Percentiles rank a stretch among this genome's conserved stretches.
Evolutionary conservation across 2,797 vertebrate genomes (phyloP).

Genomic region (Enteromius mattozi): DNA sequence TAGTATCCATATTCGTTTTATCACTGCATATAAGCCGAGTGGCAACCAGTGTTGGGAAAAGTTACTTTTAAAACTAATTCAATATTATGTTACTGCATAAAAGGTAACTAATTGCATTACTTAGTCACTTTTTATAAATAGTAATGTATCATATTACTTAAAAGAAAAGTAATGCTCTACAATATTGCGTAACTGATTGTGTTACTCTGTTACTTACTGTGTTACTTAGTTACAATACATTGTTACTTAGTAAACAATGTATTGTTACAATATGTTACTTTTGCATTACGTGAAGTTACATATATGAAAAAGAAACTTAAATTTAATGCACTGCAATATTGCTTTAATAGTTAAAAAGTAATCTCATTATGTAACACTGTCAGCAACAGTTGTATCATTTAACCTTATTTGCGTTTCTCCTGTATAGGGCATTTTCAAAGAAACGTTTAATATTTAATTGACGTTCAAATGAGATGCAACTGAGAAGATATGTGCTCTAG

Average conservation of each 20-base stretch:
- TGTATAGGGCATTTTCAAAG: neutral
- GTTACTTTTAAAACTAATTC: neutral
- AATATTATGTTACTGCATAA: neutral
- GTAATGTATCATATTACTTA: neutral
- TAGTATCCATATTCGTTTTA: neutral
- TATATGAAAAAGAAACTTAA: too few relatives aligned
- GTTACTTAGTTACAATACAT: too few relatives aligned
- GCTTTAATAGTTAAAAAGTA: neutral
- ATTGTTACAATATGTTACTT: neutral
- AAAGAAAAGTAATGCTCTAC: too few relatives aligned
- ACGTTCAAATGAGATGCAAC: neutral
- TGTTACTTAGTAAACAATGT: too few relatives aligned
- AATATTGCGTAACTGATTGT: too few relatives aligned
- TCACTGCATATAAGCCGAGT: neutral
- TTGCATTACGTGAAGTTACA: neutral
- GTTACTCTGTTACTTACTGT: too few relatives aligned
- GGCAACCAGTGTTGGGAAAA: neutral
- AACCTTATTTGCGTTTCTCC: neutral
- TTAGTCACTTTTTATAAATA: neutral
- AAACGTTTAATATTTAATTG: neutral
- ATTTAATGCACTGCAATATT: too few relatives aligned
- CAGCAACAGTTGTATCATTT: too few relatives aligned
- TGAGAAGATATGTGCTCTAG: neutral
- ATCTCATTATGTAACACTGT: neutral
- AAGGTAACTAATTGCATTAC: neutral